Conservation (phyloP, 23 tunicate species). For the Trididemnum nubilum region DNA sequence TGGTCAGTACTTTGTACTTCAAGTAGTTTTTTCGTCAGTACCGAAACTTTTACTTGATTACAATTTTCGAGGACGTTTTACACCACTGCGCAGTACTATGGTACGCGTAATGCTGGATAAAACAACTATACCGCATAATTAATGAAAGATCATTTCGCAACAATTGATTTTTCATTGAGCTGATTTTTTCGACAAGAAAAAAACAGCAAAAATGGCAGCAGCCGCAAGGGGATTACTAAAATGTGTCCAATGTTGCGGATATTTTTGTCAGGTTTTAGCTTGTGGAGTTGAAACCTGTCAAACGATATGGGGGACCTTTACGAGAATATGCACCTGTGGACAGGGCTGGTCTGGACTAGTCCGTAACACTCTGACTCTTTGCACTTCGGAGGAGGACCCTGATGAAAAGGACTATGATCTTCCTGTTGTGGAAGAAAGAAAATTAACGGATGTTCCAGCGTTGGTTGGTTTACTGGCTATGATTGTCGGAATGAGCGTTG, state of each 20-base stretch:
- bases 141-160: too few species aligned
- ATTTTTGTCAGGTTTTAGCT: slow-evolving; percentile 59
- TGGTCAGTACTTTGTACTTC: too few species aligned
- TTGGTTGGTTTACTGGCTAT: slow-evolving; percentile 43
- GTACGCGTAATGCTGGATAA: too few species aligned
- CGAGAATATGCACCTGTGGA: slow-evolving; percentile 77
- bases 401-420: slow-evolving; percentile 70
- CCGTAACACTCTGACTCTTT: slow-evolving; percentile 35
- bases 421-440: slow-evolving; percentile 45
- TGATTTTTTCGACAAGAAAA: too few species aligned
- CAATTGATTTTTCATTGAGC: too few species aligned
- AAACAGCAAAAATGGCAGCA: too few species aligned
- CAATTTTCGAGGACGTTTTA: too few species aligned
- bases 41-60: too few species aligned
- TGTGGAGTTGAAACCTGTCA: slow-evolving; percentile 48
- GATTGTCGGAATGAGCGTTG: slow-evolving; percentile 67
- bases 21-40: too few species aligned
- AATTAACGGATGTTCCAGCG: slow-evolving; percentile 59
- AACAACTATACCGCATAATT: too few species aligned
- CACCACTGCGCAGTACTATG: too few species aligned
- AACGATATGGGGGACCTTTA: slow-evolving; percentile 40
- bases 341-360: slow-evolving; percentile 80
- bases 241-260: slow-evolving; percentile 60
- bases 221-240: slow-evolving; percentile 41
- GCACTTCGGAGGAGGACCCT: slow-evolving; percentile 82